phyloP scores from a whole-genome alignment of 1,140 invertebrate species.

The Leptinotarsa defecta region DNA sequence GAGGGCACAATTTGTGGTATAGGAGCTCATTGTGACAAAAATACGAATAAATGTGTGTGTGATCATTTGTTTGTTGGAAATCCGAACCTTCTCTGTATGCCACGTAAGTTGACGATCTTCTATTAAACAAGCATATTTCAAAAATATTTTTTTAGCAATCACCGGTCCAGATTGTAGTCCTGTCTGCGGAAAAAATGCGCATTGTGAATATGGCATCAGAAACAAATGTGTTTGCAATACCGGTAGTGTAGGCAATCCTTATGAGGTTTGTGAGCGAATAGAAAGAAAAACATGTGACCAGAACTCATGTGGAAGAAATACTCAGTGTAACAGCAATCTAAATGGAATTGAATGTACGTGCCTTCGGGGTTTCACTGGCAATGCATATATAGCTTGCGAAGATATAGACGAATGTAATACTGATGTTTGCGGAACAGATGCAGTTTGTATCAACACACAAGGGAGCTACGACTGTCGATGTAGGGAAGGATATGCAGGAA shows the following conservation, averaged over 20 bases:
- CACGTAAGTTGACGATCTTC: constrained; percentile 69
- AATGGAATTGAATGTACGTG: constrained; percentile 81
- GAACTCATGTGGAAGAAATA: constrained; percentile 75
- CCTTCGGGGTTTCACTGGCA: constrained; percentile 79
- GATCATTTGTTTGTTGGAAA: constrained; percentile 86
- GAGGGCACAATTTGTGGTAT: constrained; percentile 82
- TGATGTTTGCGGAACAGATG: constrained; percentile 82
- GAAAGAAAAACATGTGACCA: constrained; percentile 73
- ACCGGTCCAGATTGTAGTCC: constrained; percentile 78
- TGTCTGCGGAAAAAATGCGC: constrained; percentile 79
- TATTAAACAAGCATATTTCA: background rate
- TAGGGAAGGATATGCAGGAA: constrained; percentile 77
- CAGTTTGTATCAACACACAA: constrained; percentile 85
- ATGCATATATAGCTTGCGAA: constrained; percentile 83
- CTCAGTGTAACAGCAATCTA: constrained; percentile 74
- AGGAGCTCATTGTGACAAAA: constrained; percentile 78
- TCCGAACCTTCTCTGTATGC: constrained; percentile 86
- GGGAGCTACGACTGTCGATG: constrained; percentile 88
- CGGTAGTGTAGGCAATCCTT: constrained; percentile 85
- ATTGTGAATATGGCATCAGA: constrained; percentile 79
- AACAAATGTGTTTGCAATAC: constrained; percentile 84
- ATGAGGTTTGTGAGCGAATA: constrained; percentile 70
- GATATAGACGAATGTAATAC: constrained; percentile 85
- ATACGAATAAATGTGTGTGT: constrained; percentile 82
- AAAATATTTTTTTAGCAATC: constrained; percentile 67